phyloP scores from a whole-genome alignment of 2,888 invertebrate genomes.

The Diaprepes abbreviatus region DNA sequence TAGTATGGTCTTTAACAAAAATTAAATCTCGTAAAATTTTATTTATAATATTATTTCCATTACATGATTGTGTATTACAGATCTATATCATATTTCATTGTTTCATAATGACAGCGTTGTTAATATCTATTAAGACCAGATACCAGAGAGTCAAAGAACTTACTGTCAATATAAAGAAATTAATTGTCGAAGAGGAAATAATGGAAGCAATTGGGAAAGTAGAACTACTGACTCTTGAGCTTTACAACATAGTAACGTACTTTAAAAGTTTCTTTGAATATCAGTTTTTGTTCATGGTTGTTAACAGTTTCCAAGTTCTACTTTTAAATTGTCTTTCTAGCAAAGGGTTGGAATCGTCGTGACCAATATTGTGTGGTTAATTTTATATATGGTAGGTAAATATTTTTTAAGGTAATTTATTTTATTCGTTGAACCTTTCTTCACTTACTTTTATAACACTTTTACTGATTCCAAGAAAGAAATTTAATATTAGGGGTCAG shows the following conservation, averaged over 20 bases:
- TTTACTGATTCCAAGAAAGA: no score
- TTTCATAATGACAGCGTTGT: neutral
- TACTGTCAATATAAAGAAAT: neutral
- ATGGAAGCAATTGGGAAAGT: neutral
- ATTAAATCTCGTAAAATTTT: neutral
- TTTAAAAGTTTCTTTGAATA: neutral
- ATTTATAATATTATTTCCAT: neutral
- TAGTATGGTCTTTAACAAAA: neutral
- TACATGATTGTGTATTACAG: neutral
- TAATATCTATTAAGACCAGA: neutral
- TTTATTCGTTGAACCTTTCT: no score
- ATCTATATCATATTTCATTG: neutral
- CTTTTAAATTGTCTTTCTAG: no score
- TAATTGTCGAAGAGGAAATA: neutral
- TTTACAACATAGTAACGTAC: neutral
- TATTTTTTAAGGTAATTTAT: no score
- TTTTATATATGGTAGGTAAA: no score
- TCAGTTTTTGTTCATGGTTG: neutral
- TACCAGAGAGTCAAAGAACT: neutral
- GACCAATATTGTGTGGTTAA: no score
- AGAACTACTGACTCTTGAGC: neutral
- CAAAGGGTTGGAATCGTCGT: no score
- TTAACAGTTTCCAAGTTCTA: neutral
- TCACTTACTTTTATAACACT: no score
- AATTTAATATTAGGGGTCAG: no score